Evolutionary conservation across 1,140 invertebrate species (phyloP).

Genomic region (Andrena cerasifolii): DNA sequence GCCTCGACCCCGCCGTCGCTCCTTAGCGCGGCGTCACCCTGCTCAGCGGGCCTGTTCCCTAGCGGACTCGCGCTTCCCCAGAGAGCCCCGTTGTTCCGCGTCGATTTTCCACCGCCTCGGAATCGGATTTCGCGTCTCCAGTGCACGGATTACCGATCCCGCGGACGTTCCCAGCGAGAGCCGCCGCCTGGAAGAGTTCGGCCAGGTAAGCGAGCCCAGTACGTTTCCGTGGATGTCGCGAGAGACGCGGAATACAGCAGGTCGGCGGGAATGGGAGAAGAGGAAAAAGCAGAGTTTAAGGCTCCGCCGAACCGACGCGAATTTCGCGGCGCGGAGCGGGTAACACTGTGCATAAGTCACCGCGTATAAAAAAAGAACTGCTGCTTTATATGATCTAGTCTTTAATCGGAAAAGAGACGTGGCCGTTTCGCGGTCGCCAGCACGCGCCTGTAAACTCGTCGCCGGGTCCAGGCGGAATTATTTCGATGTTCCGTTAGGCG

Average conservation of each 20-base stretch:
- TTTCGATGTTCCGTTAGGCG: slow-evolving; percentile 47
- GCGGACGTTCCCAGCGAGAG: not conserved
- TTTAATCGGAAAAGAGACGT: too few species aligned
- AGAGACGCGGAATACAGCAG: too few species aligned
- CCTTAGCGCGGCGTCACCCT: not conserved
- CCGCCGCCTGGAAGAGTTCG: not conserved
- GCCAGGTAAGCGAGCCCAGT: slow-evolving; percentile 8
- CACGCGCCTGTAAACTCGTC: not conserved
- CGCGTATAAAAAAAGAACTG: too few species aligned
- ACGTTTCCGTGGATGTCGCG: not conserved
- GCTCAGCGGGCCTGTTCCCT: not conserved
- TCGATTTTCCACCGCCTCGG: not conserved
- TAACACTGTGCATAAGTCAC: too few species aligned
- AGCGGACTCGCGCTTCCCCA: not conserved
- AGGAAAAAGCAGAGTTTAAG: too few species aligned
- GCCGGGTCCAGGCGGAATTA: not conserved
- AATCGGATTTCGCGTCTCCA: not conserved
- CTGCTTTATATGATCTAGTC: too few species aligned
- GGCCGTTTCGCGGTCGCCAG: too few species aligned
- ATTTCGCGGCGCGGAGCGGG: too few species aligned
- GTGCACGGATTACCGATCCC: slow-evolving; percentile 17
- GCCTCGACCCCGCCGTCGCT: not conserved
- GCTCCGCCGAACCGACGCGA: too few species aligned
- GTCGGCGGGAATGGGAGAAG: too few species aligned
- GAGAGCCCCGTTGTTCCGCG: not conserved